Evolutionary conservation across 2,888 invertebrate species (phyloP).

Genomic region (Priocnemis perturbator): DNA sequence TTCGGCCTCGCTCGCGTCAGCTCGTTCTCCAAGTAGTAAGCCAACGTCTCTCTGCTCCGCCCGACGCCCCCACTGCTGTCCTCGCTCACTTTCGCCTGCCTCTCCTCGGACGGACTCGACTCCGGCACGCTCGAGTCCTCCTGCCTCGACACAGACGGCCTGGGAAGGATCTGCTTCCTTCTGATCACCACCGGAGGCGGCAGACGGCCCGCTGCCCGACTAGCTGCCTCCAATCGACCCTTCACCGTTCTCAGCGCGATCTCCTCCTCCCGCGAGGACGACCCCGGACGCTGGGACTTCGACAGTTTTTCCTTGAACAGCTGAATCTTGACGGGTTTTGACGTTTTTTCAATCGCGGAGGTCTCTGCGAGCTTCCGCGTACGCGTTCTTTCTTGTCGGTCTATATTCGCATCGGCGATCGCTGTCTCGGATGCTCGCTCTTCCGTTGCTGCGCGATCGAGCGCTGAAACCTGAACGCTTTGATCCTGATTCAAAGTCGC

Average conservation of each 20-base stretch:
- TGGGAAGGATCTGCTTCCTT: conserved; percentile 63
- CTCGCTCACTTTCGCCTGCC: conserved; percentile 30
- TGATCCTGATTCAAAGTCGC: neutral
- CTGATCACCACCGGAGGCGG: conserved; percentile 71
- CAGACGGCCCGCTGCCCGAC: conserved; percentile 53
- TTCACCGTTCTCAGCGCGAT: conserved; percentile 63
- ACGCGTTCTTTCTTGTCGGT: too few relatives aligned
- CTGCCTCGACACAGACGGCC: conserved; percentile 33
- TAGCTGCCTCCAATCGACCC: conserved; percentile 35
- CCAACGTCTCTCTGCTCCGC: neutral
- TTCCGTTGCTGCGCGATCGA: neutral
- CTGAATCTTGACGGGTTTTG: conserved; percentile 66
- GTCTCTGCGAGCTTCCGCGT: neutral
- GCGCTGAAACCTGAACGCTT: neutral
- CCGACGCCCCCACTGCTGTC: neutral
- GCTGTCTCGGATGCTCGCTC: too few relatives aligned
- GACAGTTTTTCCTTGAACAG: conserved; percentile 64
- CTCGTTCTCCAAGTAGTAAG: conserved; percentile 1
- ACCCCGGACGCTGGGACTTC: conserved; percentile 64
- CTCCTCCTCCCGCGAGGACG: conserved; percentile 54
- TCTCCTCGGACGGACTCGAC: conserved; percentile 54
- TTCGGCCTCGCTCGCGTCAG: conserved; percentile 5
- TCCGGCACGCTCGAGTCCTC: conserved; percentile 58
- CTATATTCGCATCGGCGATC: too few relatives aligned
- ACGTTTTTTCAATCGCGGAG: conserved; percentile 23